A percentile compares a stretch with the other conserved stretches of the same genome.
Conservation (phyloP, 2,797 vertebrate genomes). For the Valencia hispanica region DNA sequence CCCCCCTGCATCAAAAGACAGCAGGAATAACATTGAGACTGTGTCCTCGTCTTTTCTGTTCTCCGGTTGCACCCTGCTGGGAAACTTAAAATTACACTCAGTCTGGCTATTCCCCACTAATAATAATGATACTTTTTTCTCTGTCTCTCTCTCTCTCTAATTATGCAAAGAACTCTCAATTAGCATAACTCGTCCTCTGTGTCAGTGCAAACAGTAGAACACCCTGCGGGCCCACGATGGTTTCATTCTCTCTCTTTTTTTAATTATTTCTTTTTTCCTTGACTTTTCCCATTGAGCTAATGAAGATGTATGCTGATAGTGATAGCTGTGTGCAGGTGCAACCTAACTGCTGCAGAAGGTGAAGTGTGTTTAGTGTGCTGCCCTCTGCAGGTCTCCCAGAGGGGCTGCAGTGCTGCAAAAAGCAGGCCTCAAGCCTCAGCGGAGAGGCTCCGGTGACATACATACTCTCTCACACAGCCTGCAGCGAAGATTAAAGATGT, state of each 20-base stretch:
- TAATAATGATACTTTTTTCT: constrained; percentile 82
- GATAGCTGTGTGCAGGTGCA: constrained; percentile 69
- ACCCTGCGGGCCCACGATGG: constrained; percentile 74
- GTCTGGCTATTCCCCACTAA: constrained; percentile 82
- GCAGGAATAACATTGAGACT: constrained; percentile 80
- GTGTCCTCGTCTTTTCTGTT: constrained; percentile 74
- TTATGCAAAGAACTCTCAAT: constrained; percentile 86
- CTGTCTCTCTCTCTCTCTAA: constrained; percentile 63
- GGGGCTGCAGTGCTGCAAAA: constrained; percentile 43
- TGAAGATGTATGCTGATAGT: constrained; percentile 79
- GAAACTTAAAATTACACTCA: constrained; percentile 83
- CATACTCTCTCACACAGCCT: constrained; percentile 63
- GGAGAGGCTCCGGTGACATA: constrained; percentile 56
- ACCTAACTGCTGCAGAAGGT: constrained; percentile 24
- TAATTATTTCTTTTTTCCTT: constrained; percentile 6
- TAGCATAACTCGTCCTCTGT: constrained; percentile 86
- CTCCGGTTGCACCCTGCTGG: constrained; percentile 80
- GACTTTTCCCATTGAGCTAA: constrained; percentile 66
- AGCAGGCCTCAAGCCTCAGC: constrained; percentile 42
- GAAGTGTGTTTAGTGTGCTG: constrained; percentile 53
- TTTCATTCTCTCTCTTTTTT: constrained; percentile 68
- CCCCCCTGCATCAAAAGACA: constrained; percentile 73
- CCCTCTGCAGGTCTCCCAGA: constrained; percentile 67
- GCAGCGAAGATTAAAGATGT: constrained; percentile 80
- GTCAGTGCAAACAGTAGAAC: constrained; percentile 83